These are phyloP conservation scores for Drosophila anomelani DNA, from an alignment of 2,888 invertebrate species.

Conservation along the genomic window DNA sequence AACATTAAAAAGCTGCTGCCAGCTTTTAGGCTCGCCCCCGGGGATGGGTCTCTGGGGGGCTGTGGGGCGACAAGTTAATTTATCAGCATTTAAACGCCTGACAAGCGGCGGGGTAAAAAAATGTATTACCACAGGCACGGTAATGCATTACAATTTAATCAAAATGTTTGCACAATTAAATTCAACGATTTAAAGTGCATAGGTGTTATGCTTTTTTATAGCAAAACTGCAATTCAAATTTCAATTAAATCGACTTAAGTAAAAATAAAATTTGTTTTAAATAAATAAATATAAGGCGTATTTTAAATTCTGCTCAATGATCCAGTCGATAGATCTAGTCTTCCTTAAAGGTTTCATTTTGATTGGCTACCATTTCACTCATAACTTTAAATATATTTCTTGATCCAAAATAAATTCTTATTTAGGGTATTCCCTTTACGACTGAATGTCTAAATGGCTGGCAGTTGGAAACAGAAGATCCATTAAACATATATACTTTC, in stretches of 20 bases:
- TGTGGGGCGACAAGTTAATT: conserved; percentile 71
- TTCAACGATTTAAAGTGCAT: not conserved
- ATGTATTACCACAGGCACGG: conserved; percentile 35
- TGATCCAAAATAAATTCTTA: no score
- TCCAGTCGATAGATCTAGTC: not conserved
- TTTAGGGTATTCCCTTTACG: no score
- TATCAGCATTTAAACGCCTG: conserved; percentile 80
- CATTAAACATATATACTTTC: no score
- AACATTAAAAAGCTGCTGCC: conserved; percentile 59
- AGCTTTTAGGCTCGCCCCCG: conserved; percentile 42
- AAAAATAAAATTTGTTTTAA: not conserved
- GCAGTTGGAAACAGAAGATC: no score
- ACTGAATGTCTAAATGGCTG: no score
- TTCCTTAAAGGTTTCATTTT: no score
- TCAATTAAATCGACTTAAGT: not conserved
- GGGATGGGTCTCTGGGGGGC: conserved; percentile 21
- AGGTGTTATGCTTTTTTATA: not conserved
- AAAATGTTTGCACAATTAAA: conserved; percentile 1
- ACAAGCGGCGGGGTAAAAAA: conserved; percentile 50
- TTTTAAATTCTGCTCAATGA: not conserved
- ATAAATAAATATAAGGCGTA: no score
- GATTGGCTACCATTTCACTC: no score
- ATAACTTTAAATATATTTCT: no score
- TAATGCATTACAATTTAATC: conserved; percentile 35
- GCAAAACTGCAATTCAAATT: not conserved